phyloP scores from a whole-genome alignment of 2,113 vertebrate genomes.

The Pipra filicauda region DNA sequence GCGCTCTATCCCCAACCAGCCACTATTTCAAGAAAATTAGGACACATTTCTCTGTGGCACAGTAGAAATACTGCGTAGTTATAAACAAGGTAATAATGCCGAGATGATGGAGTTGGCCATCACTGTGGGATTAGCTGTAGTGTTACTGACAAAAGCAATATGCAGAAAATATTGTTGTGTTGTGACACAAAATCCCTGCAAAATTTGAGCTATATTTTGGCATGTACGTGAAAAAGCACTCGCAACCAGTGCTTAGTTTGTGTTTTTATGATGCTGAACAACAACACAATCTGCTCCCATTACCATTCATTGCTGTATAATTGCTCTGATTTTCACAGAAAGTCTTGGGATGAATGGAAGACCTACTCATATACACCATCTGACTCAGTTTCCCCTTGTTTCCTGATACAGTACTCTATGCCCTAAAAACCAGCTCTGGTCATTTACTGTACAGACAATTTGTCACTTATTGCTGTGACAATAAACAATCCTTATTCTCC shows the following conservation, averaged over 20 bases:
- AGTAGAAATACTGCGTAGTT: not conserved
- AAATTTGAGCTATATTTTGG: not conserved
- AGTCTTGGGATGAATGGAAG: not conserved
- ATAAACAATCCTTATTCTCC: not conserved
- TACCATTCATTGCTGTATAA: not conserved
- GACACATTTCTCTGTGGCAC: not conserved
- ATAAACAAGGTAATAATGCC: not conserved
- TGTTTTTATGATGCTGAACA: not conserved
- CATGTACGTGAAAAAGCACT: not conserved
- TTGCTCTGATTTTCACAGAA: not conserved
- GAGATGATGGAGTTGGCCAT: not conserved
- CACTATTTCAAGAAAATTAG: not conserved
- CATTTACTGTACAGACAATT: not conserved
- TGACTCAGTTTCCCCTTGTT: not conserved
- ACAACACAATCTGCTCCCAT: not conserved
- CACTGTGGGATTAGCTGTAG: not conserved
- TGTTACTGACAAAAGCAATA: not conserved
- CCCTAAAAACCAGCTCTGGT: not conserved
- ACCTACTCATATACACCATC: not conserved
- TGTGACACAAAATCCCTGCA: not conserved
- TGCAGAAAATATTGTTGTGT: not conserved
- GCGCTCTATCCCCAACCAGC: not conserved
- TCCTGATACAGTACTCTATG: not conserved
- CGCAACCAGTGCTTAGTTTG: not conserved
- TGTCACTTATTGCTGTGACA: not conserved